Conservation (phyloP, 1,140 invertebrate genomes). For the Brachionus calyciflorus region DNA sequence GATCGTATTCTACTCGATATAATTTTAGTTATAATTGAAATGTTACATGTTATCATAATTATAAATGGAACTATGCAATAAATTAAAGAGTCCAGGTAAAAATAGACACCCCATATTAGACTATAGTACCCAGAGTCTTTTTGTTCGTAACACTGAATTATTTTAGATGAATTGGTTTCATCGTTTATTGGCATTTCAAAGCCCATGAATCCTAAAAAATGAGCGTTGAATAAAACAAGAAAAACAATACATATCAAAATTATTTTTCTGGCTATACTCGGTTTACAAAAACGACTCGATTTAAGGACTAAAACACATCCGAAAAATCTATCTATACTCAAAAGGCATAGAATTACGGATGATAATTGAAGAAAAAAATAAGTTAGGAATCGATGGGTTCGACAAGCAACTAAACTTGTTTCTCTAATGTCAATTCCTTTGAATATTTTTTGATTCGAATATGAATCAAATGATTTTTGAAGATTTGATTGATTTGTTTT, state of each 20-base stretch:
- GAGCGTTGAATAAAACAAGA: conserved; percentile 3
- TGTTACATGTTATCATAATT: conserved; percentile 44
- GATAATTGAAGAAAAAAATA: conserved; percentile 41
- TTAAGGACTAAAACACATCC: conserved; percentile 39
- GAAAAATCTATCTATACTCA: conserved; percentile 39
- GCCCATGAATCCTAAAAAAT: conserved; percentile 34
- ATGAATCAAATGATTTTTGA: neutral
- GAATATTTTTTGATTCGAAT: neutral
- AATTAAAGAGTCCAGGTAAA: conserved; percentile 13
- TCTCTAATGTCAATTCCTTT: conserved; percentile 35
- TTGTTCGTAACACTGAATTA: neutral
- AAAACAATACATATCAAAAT: neutral
- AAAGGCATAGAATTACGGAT: conserved; percentile 8
- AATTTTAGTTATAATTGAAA: conserved; percentile 23
- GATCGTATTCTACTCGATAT: conserved; percentile 8
- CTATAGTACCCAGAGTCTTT: neutral
- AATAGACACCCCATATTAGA: conserved; percentile 22
- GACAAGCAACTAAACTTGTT: neutral
- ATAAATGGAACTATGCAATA: conserved; percentile 41
- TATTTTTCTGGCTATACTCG: conserved; percentile 26
- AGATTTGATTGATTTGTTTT: neutral
- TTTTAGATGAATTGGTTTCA: neutral
- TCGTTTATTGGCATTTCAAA: neutral
- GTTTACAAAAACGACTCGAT: conserved; percentile 20
- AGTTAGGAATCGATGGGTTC: conserved; percentile 27